Conservation (phyloP, 2,797 vertebrate species). For the Lepus oiostolus region DNA sequence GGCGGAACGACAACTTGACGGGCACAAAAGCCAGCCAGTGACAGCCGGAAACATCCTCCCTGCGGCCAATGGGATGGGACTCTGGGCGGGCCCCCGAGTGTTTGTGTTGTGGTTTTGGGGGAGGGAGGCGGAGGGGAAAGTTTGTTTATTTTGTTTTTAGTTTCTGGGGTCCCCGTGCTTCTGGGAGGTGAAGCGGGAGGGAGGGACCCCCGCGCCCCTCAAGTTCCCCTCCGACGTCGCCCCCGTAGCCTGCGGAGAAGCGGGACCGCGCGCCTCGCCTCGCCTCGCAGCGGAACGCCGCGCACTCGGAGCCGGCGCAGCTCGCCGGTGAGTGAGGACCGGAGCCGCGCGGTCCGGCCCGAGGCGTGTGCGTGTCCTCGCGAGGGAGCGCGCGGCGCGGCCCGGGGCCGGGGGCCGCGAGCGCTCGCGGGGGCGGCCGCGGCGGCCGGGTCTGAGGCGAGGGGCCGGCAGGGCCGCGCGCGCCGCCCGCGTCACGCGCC, state of each 20-base stretch:
- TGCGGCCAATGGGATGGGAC: constrained; percentile 83
- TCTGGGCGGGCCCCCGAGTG: constrained; percentile 86
- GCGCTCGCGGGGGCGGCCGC: neutral
- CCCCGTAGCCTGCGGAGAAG: constrained; percentile 72
- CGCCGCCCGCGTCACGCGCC: constrained; percentile 69
- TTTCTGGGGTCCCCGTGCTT: constrained; percentile 79
- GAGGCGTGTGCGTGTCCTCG: constrained; percentile 70
- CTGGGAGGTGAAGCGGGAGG: constrained; percentile 76
- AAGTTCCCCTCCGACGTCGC: constrained; percentile 54
- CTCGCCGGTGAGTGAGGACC: constrained; percentile 76
- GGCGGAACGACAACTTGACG: constrained; percentile 77
- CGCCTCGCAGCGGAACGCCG: constrained; percentile 76
- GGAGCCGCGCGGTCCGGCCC: constrained; percentile 13
- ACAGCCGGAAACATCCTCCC: neutral
- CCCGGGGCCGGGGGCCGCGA: constrained; percentile 39
- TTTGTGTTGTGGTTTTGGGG: constrained; percentile 90
- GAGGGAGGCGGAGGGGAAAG: constrained; percentile 89
- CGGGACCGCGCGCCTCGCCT: constrained; percentile 74
- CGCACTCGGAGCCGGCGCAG: constrained; percentile 74
- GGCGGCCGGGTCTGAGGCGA: neutral
- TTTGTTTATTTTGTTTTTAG: constrained; percentile 85
- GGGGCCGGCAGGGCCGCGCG: neutral
- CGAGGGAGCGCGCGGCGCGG: constrained; percentile 80
- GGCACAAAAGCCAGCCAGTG: constrained; percentile 59
- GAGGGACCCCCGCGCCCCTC: constrained; percentile 69